These are phyloP conservation scores for Coregonus ussuriensis DNA, from an alignment of 2,797 vertebrate genomes.

Conservation along the genomic window DNA sequence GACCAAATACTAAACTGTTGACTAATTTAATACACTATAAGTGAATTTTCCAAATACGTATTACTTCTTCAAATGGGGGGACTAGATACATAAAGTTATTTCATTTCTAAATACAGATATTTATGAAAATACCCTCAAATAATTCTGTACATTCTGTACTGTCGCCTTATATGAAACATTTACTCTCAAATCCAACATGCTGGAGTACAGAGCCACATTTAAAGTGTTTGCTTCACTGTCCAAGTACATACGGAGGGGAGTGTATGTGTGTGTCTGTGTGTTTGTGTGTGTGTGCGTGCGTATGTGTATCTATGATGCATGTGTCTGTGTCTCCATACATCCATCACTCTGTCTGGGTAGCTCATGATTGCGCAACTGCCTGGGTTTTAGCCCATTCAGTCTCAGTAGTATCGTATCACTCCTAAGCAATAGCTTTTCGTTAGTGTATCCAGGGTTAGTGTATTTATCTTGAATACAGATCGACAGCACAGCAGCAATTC, in stretches of 20 bases:
- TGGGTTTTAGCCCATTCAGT: background rate
- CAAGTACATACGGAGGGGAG: background rate
- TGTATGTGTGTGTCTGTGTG: constrained; percentile 13
- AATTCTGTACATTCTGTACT: too few relatives aligned
- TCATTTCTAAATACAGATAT: too few relatives aligned
- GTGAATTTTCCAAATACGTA: too few relatives aligned
- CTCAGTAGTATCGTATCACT: constrained; percentile 28
- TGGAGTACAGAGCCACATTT: background rate
- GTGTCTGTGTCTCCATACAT: background rate
- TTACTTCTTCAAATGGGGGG: too few relatives aligned
- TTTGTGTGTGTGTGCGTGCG: background rate
- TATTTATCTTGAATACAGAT: constrained; percentile 57
- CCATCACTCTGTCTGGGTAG: constrained; percentile 5
- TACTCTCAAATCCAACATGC: too few relatives aligned
- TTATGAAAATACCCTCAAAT: too few relatives aligned
- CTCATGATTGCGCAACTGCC: background rate
- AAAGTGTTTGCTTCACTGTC: background rate
- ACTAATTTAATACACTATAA: too few relatives aligned
- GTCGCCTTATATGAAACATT: too few relatives aligned
- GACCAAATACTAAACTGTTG: too few relatives aligned
- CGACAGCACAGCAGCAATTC: constrained; percentile 31
- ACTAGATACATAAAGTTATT: too few relatives aligned
- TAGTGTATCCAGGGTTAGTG: too few relatives aligned
- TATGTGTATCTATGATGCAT: background rate
- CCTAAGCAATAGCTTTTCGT: constrained; percentile 30